These are phyloP conservation scores for Trichonephila clavata DNA, from an alignment of 1,140 invertebrate species.

Conservation along the genomic window DNA sequence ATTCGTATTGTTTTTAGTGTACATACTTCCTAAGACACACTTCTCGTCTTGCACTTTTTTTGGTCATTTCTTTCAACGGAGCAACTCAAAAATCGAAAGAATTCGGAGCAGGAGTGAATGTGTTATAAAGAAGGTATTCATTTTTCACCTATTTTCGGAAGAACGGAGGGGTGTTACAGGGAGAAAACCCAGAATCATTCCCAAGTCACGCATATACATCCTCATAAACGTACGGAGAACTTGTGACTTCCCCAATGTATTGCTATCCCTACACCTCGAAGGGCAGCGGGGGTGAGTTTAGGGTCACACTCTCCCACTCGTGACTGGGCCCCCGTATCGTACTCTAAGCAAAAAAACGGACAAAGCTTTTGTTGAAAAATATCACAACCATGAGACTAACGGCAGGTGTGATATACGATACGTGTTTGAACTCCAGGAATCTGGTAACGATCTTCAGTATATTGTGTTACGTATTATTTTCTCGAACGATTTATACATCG, in stretches of 20 bases:
- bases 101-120: background rate
- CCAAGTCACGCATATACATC: constrained; percentile 20
- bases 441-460: background rate
- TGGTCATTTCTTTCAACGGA: background rate
- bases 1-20: background rate
- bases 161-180: constrained; percentile 1
- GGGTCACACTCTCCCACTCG: background rate
- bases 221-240: background rate
- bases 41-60: too few species aligned
- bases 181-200: constrained; percentile 8
- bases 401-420: constrained; percentile 58
- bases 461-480: background rate
- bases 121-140: background rate
- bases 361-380: constrained; percentile 18
- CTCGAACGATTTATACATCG: too few species aligned
- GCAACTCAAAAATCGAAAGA: background rate
- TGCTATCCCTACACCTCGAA: background rate
- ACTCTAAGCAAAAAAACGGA: constrained; percentile 25
- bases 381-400: background rate
- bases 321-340: background rate
- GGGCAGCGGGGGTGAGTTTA: constrained; percentile 36
- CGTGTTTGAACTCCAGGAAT: constrained; percentile 7
- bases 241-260: background rate
- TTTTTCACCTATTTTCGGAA: background rate
- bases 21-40: too few species aligned